Base-by-base conservation (phyloP, 2,888 invertebrate species). In the Acholoe squamosa region DNA sequence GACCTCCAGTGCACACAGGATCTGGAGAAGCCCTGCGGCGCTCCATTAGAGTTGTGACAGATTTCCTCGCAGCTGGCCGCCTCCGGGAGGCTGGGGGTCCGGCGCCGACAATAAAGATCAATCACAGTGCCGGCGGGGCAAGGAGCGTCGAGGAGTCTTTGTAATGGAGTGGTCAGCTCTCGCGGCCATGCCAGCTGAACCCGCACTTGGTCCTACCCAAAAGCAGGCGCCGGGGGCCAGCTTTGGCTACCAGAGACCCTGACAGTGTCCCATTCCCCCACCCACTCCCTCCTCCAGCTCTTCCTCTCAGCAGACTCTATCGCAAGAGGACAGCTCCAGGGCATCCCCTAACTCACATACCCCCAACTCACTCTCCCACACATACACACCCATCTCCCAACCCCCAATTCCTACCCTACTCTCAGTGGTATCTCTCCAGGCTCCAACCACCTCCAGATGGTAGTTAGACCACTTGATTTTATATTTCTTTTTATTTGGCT, bases 1-100 rank as follows among this genome's bases (percentile, higher is more conserved):
- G 33, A 19, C 77, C 77, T 77, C 7, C 67, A 25, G n/a, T 51
- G 16, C 84, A 84, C 84, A 84, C 84, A 84, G 51, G 43, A 84
- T 84, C 84, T n/a, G 43, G 43, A 84, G 34, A 43, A 25, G 43
- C 51, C 84, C 84, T 7, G 43, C 33, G 84, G 51, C 84, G 43
- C 43, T 51, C 84, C 84, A 84, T 84, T 84, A 84, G 43, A 34
- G 84, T 34, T 84, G 84, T 84, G 84, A 84, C 84, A 84, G 84
- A 84, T 84, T 84, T 51, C 43, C 84, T 84, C 43, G 84, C 84
- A 84, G 84, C 84, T 84, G 84, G 84, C 84, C 84, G 84, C 84
- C 51, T 84, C 71, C 71, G 71, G 71, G 84, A 19, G 34, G 84
- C 43, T 25, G 71, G 71, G 71, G 71, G 71, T 71, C 71, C 71